Evolutionary conservation across 1,140 invertebrate species (phyloP).

Genomic region (Gryllus bimaculatus): DNA sequence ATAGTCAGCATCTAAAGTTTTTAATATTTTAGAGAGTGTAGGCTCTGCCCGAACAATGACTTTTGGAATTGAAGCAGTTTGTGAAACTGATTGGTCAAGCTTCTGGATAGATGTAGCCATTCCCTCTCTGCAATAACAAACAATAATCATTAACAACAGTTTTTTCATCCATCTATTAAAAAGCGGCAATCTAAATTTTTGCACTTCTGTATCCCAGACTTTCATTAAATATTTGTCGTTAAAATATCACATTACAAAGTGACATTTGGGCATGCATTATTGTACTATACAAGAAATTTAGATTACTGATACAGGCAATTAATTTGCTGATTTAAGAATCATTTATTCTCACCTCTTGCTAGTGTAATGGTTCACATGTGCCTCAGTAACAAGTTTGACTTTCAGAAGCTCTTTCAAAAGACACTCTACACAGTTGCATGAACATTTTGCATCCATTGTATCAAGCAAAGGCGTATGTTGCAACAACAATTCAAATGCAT

Average conservation of each 20-base stretch:
- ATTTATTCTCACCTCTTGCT: conserved; percentile 44
- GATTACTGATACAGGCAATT: not conserved
- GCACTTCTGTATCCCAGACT: not conserved
- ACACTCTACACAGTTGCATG: conserved; percentile 77
- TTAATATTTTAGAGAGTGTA: conserved; percentile 76
- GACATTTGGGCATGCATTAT: too few relatives aligned
- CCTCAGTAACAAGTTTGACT: conserved; percentile 68
- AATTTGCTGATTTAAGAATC: not conserved
- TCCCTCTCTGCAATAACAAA: conserved; percentile 32
- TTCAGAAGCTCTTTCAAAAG: conserved; percentile 72
- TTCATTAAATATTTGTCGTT: too few relatives aligned
- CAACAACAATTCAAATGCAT: conserved; percentile 71
- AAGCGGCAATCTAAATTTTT: not conserved
- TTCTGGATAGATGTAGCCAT: conserved; percentile 44
- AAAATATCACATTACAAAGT: too few relatives aligned
- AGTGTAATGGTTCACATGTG: conserved; percentile 60
- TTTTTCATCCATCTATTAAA: not conserved
- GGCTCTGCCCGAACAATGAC: conserved; percentile 80
- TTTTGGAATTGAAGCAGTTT: conserved; percentile 49
- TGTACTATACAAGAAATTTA: not conserved
- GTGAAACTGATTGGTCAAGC: conserved; percentile 41
- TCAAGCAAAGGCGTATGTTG: conserved; percentile 76
- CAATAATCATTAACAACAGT: not conserved
- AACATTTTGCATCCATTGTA: conserved; percentile 77
- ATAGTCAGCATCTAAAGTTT: conserved; percentile 77